phyloP scores from a whole-genome alignment of 2,888 invertebrate species.

The Dasypolia templi region DNA sequence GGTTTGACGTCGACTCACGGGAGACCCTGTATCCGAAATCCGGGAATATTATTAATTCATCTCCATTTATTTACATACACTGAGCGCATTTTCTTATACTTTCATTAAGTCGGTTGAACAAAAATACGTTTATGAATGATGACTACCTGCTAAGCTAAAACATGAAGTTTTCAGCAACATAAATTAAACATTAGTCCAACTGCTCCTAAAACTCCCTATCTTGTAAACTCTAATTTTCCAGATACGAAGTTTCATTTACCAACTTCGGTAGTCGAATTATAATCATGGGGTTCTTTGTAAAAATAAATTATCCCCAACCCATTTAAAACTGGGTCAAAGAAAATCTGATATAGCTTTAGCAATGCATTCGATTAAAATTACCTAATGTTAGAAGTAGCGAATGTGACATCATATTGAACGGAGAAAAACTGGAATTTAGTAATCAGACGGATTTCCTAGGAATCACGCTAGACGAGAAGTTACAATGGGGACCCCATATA shows the following conservation, averaged over 20 bases:
- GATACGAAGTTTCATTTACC: constrained; percentile 57
- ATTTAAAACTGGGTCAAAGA: constrained; percentile 59
- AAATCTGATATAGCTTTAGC: constrained; percentile 32
- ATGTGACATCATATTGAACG: too few relatives aligned
- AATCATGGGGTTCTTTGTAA: constrained; percentile 57
- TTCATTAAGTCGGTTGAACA: too few relatives aligned
- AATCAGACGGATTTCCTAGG: too few relatives aligned
- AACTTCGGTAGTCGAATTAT: constrained; percentile 45
- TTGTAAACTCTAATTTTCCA: constrained; percentile 53
- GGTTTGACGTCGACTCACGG: too few relatives aligned
- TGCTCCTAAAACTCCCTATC: constrained; percentile 47
- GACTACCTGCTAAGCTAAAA: too few relatives aligned
- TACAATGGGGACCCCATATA: too few relatives aligned
- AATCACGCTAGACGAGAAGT: too few relatives aligned
- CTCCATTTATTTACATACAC: background rate
- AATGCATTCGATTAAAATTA: too few relatives aligned
- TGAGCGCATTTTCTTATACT: background rate
- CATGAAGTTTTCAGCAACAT: background rate
- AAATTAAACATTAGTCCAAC: constrained; percentile 34
- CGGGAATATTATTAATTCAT: background rate
- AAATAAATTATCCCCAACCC: constrained; percentile 47
- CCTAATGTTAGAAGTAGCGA: too few relatives aligned
- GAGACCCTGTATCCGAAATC: too few relatives aligned
- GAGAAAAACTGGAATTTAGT: too few relatives aligned
- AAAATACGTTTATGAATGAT: background rate